phyloP scores from a whole-genome alignment of 1,140 invertebrate species.

The Drosophila hydei region DNA sequence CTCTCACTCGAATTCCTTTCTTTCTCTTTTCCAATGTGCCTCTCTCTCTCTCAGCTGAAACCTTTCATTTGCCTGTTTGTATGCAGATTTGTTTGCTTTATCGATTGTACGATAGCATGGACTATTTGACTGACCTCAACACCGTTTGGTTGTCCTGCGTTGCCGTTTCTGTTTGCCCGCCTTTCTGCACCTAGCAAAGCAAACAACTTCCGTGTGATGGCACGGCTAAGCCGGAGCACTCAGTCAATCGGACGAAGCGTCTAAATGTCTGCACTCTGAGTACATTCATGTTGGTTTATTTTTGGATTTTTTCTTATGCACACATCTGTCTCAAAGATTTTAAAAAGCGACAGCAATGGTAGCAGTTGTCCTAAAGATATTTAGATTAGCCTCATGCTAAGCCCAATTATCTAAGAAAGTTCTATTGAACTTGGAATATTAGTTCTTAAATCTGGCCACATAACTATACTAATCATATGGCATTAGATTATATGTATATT shows the following conservation, averaged over 20 bases:
- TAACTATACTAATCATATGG: background rate
- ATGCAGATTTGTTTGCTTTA: conserved; percentile 56
- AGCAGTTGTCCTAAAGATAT: background rate
- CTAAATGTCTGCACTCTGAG: conserved; percentile 11
- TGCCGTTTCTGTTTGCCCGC: conserved; percentile 6
- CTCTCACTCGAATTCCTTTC: background rate
- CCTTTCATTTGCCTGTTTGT: conserved; percentile 5
- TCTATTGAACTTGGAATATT: too few species aligned
- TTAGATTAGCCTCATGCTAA: background rate
- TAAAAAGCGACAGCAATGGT: background rate
- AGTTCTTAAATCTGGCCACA: background rate
- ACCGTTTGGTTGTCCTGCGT: conserved; percentile 18
- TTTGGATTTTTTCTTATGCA: conserved; percentile 7
- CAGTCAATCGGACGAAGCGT: conserved; percentile 15
- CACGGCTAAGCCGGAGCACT: conserved; percentile 28
- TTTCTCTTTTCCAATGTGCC: background rate
- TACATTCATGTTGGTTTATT: conserved; percentile 22
- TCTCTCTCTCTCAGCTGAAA: background rate
- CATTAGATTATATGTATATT: background rate
- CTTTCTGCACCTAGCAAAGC: conserved; percentile 48
- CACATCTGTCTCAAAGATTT: background rate
- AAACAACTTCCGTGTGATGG: conserved; percentile 54
- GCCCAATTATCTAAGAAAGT: too few species aligned
- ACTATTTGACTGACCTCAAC: conserved; percentile 37
- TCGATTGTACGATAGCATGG: conserved; percentile 53